Conservation (phyloP, 2,113 vertebrate species). For the Hucho hucho region DNA sequence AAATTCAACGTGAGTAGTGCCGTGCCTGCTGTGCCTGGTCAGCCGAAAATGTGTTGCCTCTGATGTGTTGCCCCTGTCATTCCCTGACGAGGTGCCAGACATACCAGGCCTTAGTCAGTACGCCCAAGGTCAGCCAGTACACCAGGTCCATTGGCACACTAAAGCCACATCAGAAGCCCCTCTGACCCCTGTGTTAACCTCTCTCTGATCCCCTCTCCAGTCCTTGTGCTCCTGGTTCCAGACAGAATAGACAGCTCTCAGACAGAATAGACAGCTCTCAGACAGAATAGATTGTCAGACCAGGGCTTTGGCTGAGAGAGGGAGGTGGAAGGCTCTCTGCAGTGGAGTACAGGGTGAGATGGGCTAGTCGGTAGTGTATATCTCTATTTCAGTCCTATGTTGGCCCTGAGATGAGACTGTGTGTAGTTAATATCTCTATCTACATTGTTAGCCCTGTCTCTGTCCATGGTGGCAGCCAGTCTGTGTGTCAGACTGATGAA, state of each 20-base stretch:
- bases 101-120: slow-evolving; percentile 4
- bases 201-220: slow-evolving; percentile 2
- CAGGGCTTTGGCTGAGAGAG: not conserved
- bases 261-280: no score
- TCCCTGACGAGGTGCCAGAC: slow-evolving; percentile 9
- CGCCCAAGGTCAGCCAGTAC: not conserved
- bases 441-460: no score
- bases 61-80: slow-evolving; percentile 9
- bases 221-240: not conserved
- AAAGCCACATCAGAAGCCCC: not conserved
- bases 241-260: not conserved
- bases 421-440: no score
- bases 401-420: no score
- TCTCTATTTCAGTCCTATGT: not conserved
- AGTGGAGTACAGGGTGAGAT: not conserved
- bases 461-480: no score
- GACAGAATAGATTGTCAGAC: no score
- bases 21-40: not conserved
- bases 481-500: no score
- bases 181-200: slow-evolving; percentile 2
- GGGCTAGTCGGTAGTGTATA: not conserved
- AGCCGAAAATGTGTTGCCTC: slow-evolving; percentile 17
- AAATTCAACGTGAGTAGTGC: slow-evolving; percentile 93
- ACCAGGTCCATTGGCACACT: not conserved
- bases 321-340: not conserved